These are phyloP conservation scores for Bos javanicus DNA, from an alignment of 2,113 vertebrate species.

Conservation along the genomic window DNA sequence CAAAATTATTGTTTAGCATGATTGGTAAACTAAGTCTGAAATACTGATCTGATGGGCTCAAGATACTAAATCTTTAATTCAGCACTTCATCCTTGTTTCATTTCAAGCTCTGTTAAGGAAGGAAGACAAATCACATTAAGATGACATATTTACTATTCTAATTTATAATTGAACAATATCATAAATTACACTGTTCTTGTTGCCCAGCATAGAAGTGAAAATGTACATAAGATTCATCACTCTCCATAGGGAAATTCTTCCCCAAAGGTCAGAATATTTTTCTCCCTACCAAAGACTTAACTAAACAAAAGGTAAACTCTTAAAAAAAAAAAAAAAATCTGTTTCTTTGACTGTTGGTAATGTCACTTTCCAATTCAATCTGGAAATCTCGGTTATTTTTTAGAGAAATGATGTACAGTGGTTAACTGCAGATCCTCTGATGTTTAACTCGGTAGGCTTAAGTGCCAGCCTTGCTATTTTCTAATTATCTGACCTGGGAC, in stretches of 20 bases:
- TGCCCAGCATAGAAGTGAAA: constrained; percentile 33
- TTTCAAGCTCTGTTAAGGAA: constrained; percentile 40
- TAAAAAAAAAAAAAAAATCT: background rate
- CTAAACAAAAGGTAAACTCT: background rate
- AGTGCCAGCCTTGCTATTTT: background rate
- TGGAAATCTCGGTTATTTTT: background rate
- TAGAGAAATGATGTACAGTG: background rate
- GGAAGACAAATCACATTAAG: constrained; percentile 49
- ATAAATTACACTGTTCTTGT: constrained; percentile 44
- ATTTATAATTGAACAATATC: constrained; percentile 58
- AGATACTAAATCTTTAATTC: constrained; percentile 52
- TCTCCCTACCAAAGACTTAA: background rate
- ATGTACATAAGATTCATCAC: constrained; percentile 7
- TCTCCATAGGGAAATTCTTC: background rate
- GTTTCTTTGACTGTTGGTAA: background rate
- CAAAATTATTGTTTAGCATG: constrained; percentile 35
- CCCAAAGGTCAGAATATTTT: constrained; percentile 6
- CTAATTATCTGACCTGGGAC: background rate
- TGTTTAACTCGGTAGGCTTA: background rate
- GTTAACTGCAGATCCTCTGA: background rate
- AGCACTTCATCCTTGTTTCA: constrained; percentile 24
- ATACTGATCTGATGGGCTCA: constrained; percentile 18
- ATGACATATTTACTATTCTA: constrained; percentile 64
- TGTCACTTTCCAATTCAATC: background rate
- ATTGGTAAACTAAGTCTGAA: constrained; percentile 56